These are phyloP conservation scores for Oncorhynchus masou DNA, from an alignment of 2,113 vertebrate species.

Conservation along the genomic window DNA sequence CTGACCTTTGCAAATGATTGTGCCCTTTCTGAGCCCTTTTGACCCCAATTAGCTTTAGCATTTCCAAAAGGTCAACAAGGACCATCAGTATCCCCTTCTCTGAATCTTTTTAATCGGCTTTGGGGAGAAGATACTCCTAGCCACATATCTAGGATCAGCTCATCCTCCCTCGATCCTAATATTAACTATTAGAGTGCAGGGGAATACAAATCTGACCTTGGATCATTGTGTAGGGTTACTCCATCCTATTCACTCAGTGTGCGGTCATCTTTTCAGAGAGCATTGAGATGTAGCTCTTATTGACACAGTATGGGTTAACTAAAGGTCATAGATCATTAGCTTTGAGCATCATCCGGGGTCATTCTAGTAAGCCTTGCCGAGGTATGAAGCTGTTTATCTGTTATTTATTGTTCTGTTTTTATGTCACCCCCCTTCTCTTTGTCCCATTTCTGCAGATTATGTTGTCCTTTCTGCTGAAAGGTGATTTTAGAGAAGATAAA, in stretches of 20 bases:
- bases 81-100: neutral
- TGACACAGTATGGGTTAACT: too few relatives aligned
- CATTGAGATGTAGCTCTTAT: too few relatives aligned
- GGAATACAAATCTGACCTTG: neutral
- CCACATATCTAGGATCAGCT: neutral
- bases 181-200: too few relatives aligned
- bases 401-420: neutral
- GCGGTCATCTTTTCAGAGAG: too few relatives aligned
- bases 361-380: neutral
- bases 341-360: too few relatives aligned
- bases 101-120: neutral
- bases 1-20: slow-evolving; percentile 41
- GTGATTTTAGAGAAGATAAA: neutral
- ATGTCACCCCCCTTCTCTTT: neutral
- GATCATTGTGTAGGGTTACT: too few relatives aligned
- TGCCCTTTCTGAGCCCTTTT: slow-evolving; percentile 12
- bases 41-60: slow-evolving; percentile 45
- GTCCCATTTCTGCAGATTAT: neutral
- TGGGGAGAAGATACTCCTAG: neutral
- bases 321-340: too few relatives aligned
- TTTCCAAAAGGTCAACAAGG: slow-evolving; percentile 47
- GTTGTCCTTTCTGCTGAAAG: neutral
- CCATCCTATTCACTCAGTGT: too few relatives aligned
- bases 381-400: neutral
- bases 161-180: neutral